phyloP scores from a whole-genome alignment of 2,113 vertebrate species.

The Piaya cayana region DNA sequence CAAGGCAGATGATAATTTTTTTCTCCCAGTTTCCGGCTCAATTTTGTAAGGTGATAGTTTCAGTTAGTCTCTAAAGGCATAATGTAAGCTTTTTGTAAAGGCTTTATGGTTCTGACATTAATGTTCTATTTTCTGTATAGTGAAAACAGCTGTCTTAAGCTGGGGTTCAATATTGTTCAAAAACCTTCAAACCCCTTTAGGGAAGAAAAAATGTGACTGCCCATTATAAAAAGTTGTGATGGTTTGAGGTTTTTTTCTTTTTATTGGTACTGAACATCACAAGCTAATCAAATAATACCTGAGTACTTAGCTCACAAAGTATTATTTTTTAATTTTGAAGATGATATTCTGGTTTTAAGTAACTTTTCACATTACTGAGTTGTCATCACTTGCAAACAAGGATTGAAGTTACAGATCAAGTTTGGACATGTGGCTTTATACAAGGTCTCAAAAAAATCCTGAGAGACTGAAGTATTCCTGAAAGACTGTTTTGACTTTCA shows the following conservation, averaged over 20 bases:
- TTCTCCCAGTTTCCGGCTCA: background rate
- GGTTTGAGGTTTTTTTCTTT: background rate
- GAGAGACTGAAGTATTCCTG: background rate
- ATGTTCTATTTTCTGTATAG: background rate
- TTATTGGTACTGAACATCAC: background rate
- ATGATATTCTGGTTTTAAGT: background rate
- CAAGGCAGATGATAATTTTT: background rate
- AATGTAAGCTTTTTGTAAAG: background rate
- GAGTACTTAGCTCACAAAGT: background rate
- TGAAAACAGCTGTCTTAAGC: background rate
- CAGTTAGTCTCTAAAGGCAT: background rate
- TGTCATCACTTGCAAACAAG: constrained; percentile 6
- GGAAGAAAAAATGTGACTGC: background rate
- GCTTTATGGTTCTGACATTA: background rate
- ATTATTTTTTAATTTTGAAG: constrained; percentile 14
- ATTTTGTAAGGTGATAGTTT: background rate
- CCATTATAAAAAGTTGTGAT: background rate
- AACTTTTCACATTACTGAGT: constrained; percentile 20
- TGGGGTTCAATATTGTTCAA: background rate
- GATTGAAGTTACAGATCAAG: constrained; percentile 18
- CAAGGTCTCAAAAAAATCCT: background rate
- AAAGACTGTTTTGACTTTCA: constrained; percentile 34
- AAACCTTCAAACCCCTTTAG: background rate
- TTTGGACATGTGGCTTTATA: constrained; percentile 8
- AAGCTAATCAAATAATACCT: background rate